phyloP scores from a whole-genome alignment of 2,888 invertebrate genomes.

The Pristionchus exspectatus region DNA sequence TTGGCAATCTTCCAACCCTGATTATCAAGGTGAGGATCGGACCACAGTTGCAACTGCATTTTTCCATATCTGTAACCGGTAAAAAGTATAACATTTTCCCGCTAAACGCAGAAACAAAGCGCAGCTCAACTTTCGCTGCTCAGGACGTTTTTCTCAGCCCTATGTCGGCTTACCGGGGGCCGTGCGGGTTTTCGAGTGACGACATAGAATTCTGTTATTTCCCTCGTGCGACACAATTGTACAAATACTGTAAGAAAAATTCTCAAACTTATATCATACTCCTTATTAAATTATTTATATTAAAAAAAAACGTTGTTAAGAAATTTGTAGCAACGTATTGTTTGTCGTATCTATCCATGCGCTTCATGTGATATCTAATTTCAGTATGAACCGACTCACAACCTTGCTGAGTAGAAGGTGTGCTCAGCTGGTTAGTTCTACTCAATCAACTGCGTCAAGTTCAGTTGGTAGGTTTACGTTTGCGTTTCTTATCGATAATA shows the following conservation, averaged over 20 bases:
- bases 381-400: constrained; percentile 27
- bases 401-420: neutral
- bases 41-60: too few species aligned
- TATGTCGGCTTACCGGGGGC: too few species aligned
- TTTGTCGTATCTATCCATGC: neutral
- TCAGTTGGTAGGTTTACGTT: constrained; percentile 11
- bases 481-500: neutral
- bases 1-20: too few species aligned
- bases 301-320: neutral
- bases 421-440: constrained; percentile 39
- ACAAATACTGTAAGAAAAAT: neutral
- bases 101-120: too few species aligned
- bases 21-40: too few species aligned
- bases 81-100: too few species aligned
- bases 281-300: too few species aligned
- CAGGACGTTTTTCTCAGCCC: too few species aligned
- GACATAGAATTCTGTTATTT: neutral
- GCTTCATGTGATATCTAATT: neutral
- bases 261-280: neutral
- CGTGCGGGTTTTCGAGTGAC: neutral
- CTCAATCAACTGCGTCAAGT: constrained; percentile 24
- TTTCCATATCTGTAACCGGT: too few species aligned
- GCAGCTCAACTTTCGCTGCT: too few species aligned
- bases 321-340: neutral
- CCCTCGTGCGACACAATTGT: neutral